phyloP scores from a whole-genome alignment of 2,113 vertebrate species.

The Hipposideros armiger region DNA sequence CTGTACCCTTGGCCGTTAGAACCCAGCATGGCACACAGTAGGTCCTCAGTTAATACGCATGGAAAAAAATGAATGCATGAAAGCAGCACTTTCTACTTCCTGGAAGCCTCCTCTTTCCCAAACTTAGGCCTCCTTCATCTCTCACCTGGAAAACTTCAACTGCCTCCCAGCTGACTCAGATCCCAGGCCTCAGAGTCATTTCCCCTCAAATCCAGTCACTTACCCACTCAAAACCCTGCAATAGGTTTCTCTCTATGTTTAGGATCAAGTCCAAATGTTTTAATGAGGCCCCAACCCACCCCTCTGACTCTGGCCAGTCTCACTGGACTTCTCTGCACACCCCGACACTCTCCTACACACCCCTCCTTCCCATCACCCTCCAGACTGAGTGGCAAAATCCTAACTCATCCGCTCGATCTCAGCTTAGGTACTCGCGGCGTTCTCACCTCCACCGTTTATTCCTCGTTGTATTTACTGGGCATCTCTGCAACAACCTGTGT shows the following conservation, averaged over 20 bases:
- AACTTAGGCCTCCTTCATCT: not conserved
- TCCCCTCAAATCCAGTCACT: not conserved
- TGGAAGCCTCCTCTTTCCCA: not conserved
- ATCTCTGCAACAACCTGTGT: not conserved
- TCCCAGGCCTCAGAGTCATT: not conserved
- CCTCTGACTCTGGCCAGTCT: not conserved
- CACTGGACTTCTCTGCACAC: not conserved
- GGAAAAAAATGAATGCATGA: not conserved
- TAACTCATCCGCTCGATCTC: not conserved
- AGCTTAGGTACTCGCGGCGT: not conserved
- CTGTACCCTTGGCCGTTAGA: not conserved
- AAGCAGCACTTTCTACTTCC: not conserved
- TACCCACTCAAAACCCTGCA: not conserved
- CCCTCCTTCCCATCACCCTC: not conserved
- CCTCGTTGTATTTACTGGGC: too few relatives aligned
- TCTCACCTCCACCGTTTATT: not conserved
- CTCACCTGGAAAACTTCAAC: not conserved
- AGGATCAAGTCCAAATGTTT: not conserved
- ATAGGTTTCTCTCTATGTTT: not conserved
- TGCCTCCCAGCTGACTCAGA: not conserved
- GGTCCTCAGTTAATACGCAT: not conserved
- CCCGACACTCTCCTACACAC: not conserved
- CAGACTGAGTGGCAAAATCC: not conserved
- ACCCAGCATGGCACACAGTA: accelerated
- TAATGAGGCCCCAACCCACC: not conserved